Base-by-base conservation (phyloP, 2,797 vertebrate genomes). In the Petrocephalus schoutedeni region DNA sequence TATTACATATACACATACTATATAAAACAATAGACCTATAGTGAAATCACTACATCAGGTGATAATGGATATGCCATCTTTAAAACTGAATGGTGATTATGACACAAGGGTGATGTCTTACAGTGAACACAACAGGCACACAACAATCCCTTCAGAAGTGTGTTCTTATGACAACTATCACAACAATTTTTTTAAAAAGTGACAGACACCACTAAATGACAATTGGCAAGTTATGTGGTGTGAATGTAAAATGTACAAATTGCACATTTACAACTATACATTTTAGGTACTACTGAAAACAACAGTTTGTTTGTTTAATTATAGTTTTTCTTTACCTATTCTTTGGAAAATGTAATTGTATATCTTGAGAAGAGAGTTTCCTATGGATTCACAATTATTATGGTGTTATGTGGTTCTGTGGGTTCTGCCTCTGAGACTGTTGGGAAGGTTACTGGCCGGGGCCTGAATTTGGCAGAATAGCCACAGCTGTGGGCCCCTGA, bases 1-100 rank as follows among this genome's bases (percentile, higher is more conserved):
- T 85, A 14, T 85, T 85, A 85, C 83, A 85, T 85, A 85, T 57
- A 85, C 83, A 85, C 53, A 85, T 7, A 56, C 23, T 14, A 5
- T 28, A 85, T 12, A 85, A 85, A 85, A 85, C 23, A 53, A 28
- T 32, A 53, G 4, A 23, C 21, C 12, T 84, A 51, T 56, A 23
- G n/a, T 51, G 49, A 51, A 3, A 82, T 82, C 77, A 82, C 77
- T 82, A 51, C 77, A 82, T 82, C 77, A 51, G 49, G 12, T 71
- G 77, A 51, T 45, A 16, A 82, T 51, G 77, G n/a, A 51, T 51
- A 23, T 51, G 77, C 19, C 8, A 45, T 51, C n/a, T 51, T n/a
- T 82, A 82, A 82, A 82, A 51, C 49, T 12, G n/a, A 80, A 14
- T 10, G 41, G 51, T 54, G 21, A 28, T 51, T 9, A 53, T 36